These are phyloP conservation scores for Heliothis peltigera DNA, from an alignment of 2,888 invertebrate species.

Conservation along the genomic window DNA sequence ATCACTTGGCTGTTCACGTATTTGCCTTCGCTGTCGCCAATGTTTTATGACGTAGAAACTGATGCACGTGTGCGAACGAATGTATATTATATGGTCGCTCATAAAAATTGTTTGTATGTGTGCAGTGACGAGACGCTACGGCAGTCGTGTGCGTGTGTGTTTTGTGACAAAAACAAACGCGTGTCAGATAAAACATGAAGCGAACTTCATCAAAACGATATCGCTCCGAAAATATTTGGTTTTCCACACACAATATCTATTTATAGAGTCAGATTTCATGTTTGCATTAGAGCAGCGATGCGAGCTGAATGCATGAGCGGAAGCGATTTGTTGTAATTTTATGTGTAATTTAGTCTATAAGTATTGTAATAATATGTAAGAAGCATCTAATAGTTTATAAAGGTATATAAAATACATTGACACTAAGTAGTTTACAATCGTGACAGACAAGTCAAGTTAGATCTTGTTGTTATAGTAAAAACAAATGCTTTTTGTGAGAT, in stretches of 20 bases:
- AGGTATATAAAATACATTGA: too few relatives aligned
- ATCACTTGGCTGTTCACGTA: constrained; percentile 32
- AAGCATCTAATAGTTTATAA: too few relatives aligned
- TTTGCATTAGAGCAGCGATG: constrained; percentile 60
- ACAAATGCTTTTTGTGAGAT: too few relatives aligned
- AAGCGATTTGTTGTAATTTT: too few relatives aligned
- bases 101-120: constrained; percentile 25
- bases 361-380: too few relatives aligned
- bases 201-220: constrained; percentile 64
- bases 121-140: constrained; percentile 13
- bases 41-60: constrained; percentile 41
- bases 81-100: constrained; percentile 9
- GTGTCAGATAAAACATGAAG: constrained; percentile 57
- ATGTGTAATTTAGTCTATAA: not conserved
- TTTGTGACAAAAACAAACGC: constrained; percentile 55
- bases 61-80: constrained; percentile 12
- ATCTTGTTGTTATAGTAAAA: too few relatives aligned
- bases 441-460: too few relatives aligned
- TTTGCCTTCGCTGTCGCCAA: constrained; percentile 30
- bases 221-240: constrained; percentile 62
- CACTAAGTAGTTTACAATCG: too few relatives aligned
- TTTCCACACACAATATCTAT: constrained; percentile 65
- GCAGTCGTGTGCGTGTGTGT: constrained; percentile 20
- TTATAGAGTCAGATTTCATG: constrained; percentile 63
- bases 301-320: constrained; percentile 6